A percentile compares a stretch with the other conserved stretches of the same genome.
Evolutionary conservation across 1,140 invertebrate genomes (phyloP).

Genomic region (Hydropsyche tenuis): DNA sequence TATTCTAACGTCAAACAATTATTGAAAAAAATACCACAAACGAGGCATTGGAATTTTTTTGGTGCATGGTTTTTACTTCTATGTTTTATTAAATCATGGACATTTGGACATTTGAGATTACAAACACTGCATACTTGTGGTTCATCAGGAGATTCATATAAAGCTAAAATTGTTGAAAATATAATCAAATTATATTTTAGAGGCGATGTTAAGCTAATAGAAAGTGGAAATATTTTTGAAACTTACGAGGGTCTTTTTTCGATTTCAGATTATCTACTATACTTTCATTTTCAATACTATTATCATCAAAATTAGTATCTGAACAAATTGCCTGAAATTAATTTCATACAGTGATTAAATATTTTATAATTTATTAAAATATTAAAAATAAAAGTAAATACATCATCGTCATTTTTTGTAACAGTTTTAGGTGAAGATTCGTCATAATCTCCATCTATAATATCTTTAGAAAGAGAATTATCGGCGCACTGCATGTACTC

Average conservation of each 20-base stretch:
- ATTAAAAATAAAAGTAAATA: no score
- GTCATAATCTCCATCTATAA: no score
- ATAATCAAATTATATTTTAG: not conserved
- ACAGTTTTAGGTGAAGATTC: no score
- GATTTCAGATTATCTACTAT: not conserved
- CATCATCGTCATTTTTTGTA: no score
- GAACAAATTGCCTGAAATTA: no score
- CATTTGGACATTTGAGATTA: slow-evolving; percentile 13
- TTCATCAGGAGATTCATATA: slow-evolving; percentile 31
- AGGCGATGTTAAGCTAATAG: not conserved
- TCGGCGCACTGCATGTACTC: no score
- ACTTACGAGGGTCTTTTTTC: slow-evolving; percentile 6
- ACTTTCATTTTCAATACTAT: not conserved
- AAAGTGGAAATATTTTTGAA: not conserved
- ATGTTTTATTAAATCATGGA: slow-evolving; percentile 27
- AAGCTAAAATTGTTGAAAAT: slow-evolving; percentile 29
- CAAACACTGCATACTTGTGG: slow-evolving; percentile 40
- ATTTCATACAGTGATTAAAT: no score
- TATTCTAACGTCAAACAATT: not conserved
- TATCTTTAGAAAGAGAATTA: no score
- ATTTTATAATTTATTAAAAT: no score
- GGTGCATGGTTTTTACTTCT: slow-evolving; percentile 32
- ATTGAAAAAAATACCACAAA: slow-evolving; percentile 31
- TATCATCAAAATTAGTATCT: no score
- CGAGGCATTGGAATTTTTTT: slow-evolving; percentile 45